Conservation (phyloP, 2,888 invertebrate species). For the Chaetogeoica ovagalla region DNA sequence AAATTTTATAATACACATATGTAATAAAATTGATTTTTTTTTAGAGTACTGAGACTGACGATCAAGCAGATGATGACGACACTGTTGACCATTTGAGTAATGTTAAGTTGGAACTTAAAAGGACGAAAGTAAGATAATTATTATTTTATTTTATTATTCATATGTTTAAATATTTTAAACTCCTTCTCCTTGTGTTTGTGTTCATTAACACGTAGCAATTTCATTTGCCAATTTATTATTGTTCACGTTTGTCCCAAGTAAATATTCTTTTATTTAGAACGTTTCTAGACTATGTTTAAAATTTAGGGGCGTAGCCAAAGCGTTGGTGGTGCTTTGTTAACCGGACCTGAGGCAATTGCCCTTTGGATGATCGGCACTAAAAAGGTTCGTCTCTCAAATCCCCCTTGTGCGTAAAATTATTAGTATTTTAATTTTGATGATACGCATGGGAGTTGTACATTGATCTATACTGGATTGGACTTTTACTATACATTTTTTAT, state of each 20-base stretch:
- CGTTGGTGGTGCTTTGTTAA: slow-evolving; percentile 66
- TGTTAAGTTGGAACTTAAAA: slow-evolving; percentile 40
- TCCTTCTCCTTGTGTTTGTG: slow-evolving; percentile 30
- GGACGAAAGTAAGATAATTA: slow-evolving; percentile 35
- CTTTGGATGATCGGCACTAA: slow-evolving; percentile 91
- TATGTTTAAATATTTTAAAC: slow-evolving; percentile 27
- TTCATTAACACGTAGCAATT: slow-evolving; percentile 42
- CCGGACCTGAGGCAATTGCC: slow-evolving; percentile 91
- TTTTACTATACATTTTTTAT: slow-evolving; percentile 19
- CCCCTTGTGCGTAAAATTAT: slow-evolving; percentile 37
- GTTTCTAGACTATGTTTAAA: slow-evolving; percentile 42
- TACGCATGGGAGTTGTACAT: slow-evolving; percentile 39
- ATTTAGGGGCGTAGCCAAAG: slow-evolving; percentile 53
- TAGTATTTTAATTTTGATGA: slow-evolving; percentile 33
- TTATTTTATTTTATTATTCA: neutral
- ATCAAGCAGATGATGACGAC: neutral
- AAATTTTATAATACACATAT: neutral
- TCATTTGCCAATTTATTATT: slow-evolving; percentile 27
- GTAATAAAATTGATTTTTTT: neutral
- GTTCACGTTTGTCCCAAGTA: slow-evolving; percentile 24
- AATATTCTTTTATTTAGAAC: slow-evolving; percentile 41
- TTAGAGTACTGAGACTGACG: slow-evolving; percentile 40
- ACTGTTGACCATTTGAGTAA: slow-evolving; percentile 28
- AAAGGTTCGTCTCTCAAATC: slow-evolving; percentile 70
- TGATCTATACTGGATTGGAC: slow-evolving; percentile 19